phyloP scores from a whole-genome alignment of 2,113 vertebrate genomes.

The Passer montanus region DNA sequence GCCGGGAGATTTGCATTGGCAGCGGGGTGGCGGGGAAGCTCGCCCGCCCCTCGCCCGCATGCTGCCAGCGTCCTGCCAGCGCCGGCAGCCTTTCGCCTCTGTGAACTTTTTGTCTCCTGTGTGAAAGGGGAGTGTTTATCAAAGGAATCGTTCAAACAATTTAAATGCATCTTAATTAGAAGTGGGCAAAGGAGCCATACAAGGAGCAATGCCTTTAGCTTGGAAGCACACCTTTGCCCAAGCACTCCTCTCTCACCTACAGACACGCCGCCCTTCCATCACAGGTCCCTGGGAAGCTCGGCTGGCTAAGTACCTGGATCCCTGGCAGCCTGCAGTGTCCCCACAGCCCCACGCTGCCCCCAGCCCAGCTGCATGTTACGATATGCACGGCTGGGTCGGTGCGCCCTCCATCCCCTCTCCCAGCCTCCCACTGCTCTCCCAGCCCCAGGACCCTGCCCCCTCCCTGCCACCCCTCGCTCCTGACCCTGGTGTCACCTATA shows the following conservation, averaged over 20 bases:
- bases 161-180: constrained; percentile 36
- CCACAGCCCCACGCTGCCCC: neutral
- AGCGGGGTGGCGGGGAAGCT: neutral
- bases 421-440: neutral
- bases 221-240: neutral
- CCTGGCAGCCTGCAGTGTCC: neutral
- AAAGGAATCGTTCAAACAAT: constrained; percentile 1
- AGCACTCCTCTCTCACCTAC: fast-evolving
- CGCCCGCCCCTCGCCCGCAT: neutral
- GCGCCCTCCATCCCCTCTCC: neutral
- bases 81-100: constrained; percentile 8
- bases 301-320: neutral
- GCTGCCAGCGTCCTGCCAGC: constrained; percentile 39
- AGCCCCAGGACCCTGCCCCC: neutral
- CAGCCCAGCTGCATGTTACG: fast-evolving
- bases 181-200: neutral
- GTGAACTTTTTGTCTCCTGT: constrained; percentile 48
- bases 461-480: neutral
- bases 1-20: constrained; percentile 47
- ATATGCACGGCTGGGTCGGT: neutral
- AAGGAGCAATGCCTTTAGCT: neutral
- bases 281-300: neutral
- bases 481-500: constrained; percentile 37
- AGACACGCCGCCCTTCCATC: neutral
- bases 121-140: constrained; percentile 34